Base-by-base conservation (phyloP, 1,140 invertebrate species). In the Cotesia typhae region DNA sequence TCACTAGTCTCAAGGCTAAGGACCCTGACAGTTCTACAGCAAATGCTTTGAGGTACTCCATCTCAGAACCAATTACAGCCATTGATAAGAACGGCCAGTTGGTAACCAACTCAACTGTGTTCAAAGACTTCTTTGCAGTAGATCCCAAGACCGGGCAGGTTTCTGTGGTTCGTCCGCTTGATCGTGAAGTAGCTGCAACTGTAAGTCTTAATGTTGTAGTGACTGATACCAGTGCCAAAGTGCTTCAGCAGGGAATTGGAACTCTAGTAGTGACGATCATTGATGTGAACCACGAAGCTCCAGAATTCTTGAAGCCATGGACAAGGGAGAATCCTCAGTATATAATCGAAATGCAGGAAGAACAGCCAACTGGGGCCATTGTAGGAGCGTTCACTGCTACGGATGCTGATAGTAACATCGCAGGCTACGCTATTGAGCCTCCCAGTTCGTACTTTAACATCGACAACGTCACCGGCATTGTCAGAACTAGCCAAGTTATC, bases 241-340 rank as follows among this genome's bases (percentile, higher is more conserved):
- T 90, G 5, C 85, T 91, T 4, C 95, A 97, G 80, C 91, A 93
- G 81, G 94, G 93, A 72, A 90, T 90, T 85, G 94, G 95, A 36
- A 90, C 92, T 66, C 84, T 97, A 4, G 92, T 96, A 70, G 92
- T 98, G 35, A 95, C 92, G 2, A 94, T 98, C 57, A 92, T 96
- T 41, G 95, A 97, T 81, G 92, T 91, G 14, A 93, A 93, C 81
- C 90, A 91, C 74, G 88, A 89, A 72, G 84, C 90, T 3, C 92
- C 92, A 7, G 83, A 86, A 73, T 94, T 95, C 77, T 81, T 88
- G 67, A 87, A 89, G 63, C 92, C 93, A 0, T 94, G 94, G 93
- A 93, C 92, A 0, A 88, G 89, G 78, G 90, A 90, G 53, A 90
- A 91, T 78, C 91, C 91, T 4, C 88, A 85, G 59, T 94, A 93